Evolutionary conservation across 2,113 vertebrate species (phyloP), one percentile per base, ranked within the genome.

Genomic region (Pomatorhinus ruficollis): DNA sequence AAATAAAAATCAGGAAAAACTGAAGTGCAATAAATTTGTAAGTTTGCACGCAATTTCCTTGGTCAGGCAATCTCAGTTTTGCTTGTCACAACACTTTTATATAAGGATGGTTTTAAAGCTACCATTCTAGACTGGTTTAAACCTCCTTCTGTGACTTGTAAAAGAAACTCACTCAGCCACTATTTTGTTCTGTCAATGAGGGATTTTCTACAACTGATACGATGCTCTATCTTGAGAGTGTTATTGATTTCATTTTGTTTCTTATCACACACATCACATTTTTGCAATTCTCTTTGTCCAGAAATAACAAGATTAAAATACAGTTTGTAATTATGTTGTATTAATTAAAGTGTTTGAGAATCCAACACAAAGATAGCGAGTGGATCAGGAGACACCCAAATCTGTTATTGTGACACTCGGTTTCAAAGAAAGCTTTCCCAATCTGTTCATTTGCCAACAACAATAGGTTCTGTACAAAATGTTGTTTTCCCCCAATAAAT

Each of bases 261-360:
- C 81, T 91, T 95, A 95, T 82, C 91, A 60, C 69, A 71, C 2
- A 0, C 77, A 91, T 91, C 89, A 79, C 44, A 49, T 49, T 89
- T 93, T 56, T 87, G 57, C 83, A 84, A 89, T 75, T 87, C 77
- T 82, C 56, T 91, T 91, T 94, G 94, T 69, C 81, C 74, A 79
- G 70, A 89, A 93, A 79, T 65, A 89, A 95, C 42, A 59, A 84
- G 87, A 93, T 91, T 91, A 87, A 90, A 96, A 91, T n/a, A 47
- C 57, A 53, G 82, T 79, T 93, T 79, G 65, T 63, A 82, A 95
- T 94, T 89, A 87, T 24, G 77, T 18, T 70, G 61, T 68, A 91
- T 82, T 93, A 95, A 94, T 91, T 89, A 87, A 91, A 2, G 2
- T 20, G 37, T 24, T 92, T 78, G 39, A 78, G 54, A 78, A 64